These are phyloP conservation scores for Ctenoplectra terminalis DNA, from an alignment of 1,140 invertebrate genomes.

Conservation along the genomic window DNA sequence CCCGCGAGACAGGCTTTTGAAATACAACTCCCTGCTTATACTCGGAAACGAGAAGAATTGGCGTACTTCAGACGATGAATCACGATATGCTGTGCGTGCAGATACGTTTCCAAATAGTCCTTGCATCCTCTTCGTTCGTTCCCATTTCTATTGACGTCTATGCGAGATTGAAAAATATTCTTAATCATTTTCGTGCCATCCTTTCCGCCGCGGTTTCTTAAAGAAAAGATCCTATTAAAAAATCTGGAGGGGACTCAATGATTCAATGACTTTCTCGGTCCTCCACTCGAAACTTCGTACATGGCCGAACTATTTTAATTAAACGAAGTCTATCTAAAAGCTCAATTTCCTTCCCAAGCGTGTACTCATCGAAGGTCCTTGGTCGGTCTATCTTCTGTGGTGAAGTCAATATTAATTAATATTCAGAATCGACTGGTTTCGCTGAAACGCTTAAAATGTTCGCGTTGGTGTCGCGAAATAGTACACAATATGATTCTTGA, in stretches of 20 bases:
- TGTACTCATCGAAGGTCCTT: neutral
- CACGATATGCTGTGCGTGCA: constrained; percentile 16
- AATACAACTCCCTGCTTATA: constrained; percentile 28
- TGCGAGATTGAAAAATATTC: neutral
- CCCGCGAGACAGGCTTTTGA: constrained; percentile 51
- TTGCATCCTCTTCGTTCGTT: neutral
- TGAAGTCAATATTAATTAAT: constrained; percentile 33
- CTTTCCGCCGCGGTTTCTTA: neutral
- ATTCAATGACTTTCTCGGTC: neutral
- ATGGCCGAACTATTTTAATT: constrained; percentile 24
- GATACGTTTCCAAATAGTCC: neutral
- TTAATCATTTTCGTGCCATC: too few relatives aligned
- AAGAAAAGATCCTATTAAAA: neutral
- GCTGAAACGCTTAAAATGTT: neutral
- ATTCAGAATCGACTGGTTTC: neutral
- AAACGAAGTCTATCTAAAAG: neutral
- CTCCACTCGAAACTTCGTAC: neutral
- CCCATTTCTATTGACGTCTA: neutral
- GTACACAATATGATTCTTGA: too few relatives aligned
- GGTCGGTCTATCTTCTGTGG: too few relatives aligned
- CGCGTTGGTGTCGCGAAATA: too few relatives aligned
- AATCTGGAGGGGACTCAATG: neutral
- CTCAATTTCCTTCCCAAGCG: neutral
- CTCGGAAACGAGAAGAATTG: constrained; percentile 44
- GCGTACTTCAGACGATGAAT: constrained; percentile 56